Percentiles rank a stretch among this genome's conserved stretches.
Conservation (phyloP, 2,113 vertebrate species). For the Oceanites oceanicus region DNA sequence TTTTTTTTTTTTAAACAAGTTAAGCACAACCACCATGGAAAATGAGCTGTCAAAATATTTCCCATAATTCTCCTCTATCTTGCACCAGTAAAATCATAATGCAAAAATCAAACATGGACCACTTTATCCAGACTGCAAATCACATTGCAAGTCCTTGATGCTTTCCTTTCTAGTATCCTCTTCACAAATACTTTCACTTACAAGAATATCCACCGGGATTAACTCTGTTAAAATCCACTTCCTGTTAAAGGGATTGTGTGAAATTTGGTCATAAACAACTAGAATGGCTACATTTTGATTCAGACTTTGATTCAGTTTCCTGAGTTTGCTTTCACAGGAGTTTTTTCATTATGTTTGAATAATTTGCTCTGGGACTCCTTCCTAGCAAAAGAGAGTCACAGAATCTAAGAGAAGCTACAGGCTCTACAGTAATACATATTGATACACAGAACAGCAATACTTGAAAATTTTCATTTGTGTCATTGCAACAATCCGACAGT, state of each 20-base stretch:
- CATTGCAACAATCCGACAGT: background rate
- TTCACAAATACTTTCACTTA: background rate
- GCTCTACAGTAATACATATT: background rate
- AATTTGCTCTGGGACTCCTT: background rate
- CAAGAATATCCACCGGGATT: background rate
- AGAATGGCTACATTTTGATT: background rate
- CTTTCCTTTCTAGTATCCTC: background rate
- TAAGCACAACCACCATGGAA: background rate
- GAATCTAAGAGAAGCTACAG: background rate
- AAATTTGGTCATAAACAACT: background rate
- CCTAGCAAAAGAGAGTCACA: background rate
- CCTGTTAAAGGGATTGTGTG: background rate
- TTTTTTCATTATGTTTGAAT: background rate
- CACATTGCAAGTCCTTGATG: background rate
- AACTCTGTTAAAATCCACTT: background rate
- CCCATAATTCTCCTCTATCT: background rate
- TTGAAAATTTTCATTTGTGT: background rate
- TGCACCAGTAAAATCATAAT: background rate
- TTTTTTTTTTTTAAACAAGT: background rate
- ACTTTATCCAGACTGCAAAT: background rate
- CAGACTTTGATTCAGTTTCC: background rate
- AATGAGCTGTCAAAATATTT: background rate
- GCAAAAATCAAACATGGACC: background rate
- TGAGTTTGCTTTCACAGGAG: background rate
- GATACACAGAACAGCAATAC: background rate